phyloP scores from a whole-genome alignment of 2,888 invertebrate genomes.

The Encarsia formosa region DNA sequence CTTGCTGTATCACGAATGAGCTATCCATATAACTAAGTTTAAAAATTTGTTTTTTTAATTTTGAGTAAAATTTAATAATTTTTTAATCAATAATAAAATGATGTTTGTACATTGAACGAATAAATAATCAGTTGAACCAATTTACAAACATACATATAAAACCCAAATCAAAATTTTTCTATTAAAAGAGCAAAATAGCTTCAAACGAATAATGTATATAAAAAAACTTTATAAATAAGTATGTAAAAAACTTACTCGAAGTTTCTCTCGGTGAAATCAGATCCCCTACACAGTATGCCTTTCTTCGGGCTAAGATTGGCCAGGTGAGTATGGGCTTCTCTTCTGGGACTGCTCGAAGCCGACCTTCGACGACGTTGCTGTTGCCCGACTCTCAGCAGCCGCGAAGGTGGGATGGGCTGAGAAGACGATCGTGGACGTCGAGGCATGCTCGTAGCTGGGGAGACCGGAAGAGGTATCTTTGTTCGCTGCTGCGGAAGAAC shows the following conservation, averaged over 20 bases:
- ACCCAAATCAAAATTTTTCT: too few relatives aligned
- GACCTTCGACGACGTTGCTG: slow-evolving; percentile 30
- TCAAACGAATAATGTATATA: too few relatives aligned
- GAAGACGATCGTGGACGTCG: slow-evolving; percentile 29
- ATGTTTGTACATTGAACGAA: too few relatives aligned
- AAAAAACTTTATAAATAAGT: too few relatives aligned
- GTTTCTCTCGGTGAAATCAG: too few relatives aligned
- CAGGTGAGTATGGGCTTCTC: slow-evolving; percentile 39
- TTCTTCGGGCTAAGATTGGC: slow-evolving; percentile 46
- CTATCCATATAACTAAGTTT: neutral
- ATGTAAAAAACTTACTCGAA: too few relatives aligned
- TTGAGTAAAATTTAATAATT: too few relatives aligned
- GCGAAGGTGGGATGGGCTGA: slow-evolving; percentile 31
- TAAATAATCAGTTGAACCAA: too few relatives aligned
- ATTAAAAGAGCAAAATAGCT: too few relatives aligned
- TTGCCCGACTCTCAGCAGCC: slow-evolving; percentile 23
- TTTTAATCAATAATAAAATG: too few relatives aligned
- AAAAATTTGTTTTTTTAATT: neutral
- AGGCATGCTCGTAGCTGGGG: slow-evolving; percentile 49
- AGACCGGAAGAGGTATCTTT: slow-evolving; percentile 53
- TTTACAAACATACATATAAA: too few relatives aligned
- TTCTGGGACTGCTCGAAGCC: slow-evolving; percentile 38
- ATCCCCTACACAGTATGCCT: slow-evolving; percentile 39
- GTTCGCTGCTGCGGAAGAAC: slow-evolving; percentile 35
- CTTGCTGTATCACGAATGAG: neutral